Conservation (phyloP, 2,888 invertebrate species). For the Anagyrus pseudococci region DNA sequence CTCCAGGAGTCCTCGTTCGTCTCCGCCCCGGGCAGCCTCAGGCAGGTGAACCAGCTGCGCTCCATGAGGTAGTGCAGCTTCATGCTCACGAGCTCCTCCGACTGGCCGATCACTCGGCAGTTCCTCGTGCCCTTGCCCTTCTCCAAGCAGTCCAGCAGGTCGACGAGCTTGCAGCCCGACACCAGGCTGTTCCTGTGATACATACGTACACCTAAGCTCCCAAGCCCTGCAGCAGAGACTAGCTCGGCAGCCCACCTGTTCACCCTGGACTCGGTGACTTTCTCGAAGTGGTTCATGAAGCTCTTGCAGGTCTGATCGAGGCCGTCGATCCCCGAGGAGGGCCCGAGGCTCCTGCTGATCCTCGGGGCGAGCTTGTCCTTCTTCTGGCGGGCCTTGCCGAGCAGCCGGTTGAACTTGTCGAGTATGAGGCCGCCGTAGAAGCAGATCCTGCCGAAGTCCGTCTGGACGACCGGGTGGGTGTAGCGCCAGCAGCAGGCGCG, state of each 20-base stretch:
- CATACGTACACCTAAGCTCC: too few relatives aligned
- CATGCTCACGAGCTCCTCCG: slow-evolving; percentile 48
- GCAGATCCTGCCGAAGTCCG: slow-evolving; percentile 47
- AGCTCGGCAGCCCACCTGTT: slow-evolving; percentile 48
- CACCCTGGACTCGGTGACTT: slow-evolving; percentile 53
- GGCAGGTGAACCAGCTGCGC: slow-evolving; percentile 57
- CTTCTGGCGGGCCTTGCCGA: slow-evolving; percentile 39
- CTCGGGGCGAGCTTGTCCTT: slow-evolving; percentile 42
- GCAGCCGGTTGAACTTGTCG: slow-evolving; percentile 49
- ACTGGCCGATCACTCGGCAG: slow-evolving; percentile 44
- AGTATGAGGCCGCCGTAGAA: slow-evolving; percentile 56
- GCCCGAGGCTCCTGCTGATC: slow-evolving; percentile 28
- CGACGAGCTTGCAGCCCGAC: slow-evolving; percentile 57
- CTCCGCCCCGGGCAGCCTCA: slow-evolving; percentile 45
- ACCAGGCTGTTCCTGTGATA: slow-evolving; percentile 39
- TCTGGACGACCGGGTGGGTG: slow-evolving; percentile 52
- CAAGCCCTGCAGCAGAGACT: too few relatives aligned
- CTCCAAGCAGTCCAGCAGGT: slow-evolving; percentile 55
- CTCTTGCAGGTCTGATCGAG: slow-evolving; percentile 51
- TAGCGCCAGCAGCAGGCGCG: slow-evolving; percentile 58
- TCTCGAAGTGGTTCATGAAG: slow-evolving; percentile 59
- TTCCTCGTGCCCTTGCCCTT: slow-evolving; percentile 53
- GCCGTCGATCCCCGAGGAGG: slow-evolving; percentile 38
- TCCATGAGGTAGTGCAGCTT: slow-evolving; percentile 53
- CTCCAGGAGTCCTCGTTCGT: slow-evolving; percentile 54